Conservation (phyloP, 2,888 invertebrate species). For the Drosophila glabriapex region DNA sequence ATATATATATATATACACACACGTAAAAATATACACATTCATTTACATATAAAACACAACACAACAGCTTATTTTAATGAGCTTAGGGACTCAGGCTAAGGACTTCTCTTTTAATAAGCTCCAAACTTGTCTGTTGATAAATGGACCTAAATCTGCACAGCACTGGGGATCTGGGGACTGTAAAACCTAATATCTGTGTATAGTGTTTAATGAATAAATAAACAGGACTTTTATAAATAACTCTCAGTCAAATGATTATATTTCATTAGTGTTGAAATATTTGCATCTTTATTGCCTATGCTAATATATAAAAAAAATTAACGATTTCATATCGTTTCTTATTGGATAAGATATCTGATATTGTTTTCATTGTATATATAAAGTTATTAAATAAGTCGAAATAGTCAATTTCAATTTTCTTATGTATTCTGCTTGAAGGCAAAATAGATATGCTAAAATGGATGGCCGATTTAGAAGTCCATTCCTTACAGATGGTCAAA, state of each 20-base stretch:
- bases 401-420: neutral
- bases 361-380: neutral
- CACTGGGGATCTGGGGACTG: neutral
- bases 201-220: no score
- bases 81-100: constrained; percentile 21
- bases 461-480: neutral
- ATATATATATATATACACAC: neutral
- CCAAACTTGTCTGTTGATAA: neutral
- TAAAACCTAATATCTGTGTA: neutral
- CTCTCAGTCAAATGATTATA: neutral
- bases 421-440: neutral
- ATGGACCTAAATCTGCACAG: neutral
- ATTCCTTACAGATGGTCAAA: neutral
- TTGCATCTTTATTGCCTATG: neutral
- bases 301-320: neutral
- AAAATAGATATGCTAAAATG: neutral
- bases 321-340: neutral
- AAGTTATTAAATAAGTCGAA: neutral
- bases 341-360: neutral
- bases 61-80: constrained; percentile 25
- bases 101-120: constrained; percentile 10
- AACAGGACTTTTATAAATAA: neutral
- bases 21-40: neutral
- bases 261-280: neutral
- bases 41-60: neutral